A percentile compares a stretch with the other conserved stretches of the same genome.
phyloP scores from a whole-genome alignment of 2,888 invertebrate species.

The Morpho helenor region DNA sequence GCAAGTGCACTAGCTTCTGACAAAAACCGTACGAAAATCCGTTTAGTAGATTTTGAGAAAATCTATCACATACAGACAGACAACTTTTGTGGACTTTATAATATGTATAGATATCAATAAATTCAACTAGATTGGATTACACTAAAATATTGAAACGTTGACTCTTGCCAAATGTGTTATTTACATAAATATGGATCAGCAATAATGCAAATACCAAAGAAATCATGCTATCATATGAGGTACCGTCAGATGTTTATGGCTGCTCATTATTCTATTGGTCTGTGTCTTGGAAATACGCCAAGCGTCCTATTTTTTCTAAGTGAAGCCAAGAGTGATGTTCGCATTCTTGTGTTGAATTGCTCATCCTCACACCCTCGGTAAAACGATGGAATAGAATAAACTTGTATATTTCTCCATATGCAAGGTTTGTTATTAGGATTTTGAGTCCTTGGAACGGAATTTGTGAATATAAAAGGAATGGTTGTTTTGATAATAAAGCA shows the following conservation, averaged over 20 bases:
- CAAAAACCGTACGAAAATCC: too few relatives aligned
- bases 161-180: slow-evolving; percentile 1
- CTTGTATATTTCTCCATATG: too few relatives aligned
- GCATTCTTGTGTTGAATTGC: slow-evolving; percentile 9
- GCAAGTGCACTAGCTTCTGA: too few relatives aligned
- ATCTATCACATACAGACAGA: too few relatives aligned
- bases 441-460: too few relatives aligned
- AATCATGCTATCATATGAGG: slow-evolving; percentile 1
- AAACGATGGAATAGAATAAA: too few relatives aligned
- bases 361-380: not conserved
- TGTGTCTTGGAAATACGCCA: slow-evolving; percentile 23
- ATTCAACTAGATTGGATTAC: not conserved
- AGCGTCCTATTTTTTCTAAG: slow-evolving; percentile 25
- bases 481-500: too few relatives aligned
- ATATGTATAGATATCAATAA: too few relatives aligned
- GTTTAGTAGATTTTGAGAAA: too few relatives aligned
- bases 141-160: slow-evolving; percentile 1
- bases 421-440: too few relatives aligned
- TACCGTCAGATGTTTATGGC: slow-evolving; percentile 14
- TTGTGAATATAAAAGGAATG: too few relatives aligned
- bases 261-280: slow-evolving; percentile 24
- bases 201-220: slow-evolving; percentile 9
- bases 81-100: too few relatives aligned
- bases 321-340: slow-evolving; percentile 16
- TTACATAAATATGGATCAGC: slow-evolving; percentile 10